A percentile compares a stretch with the other conserved stretches of the same genome.
These are phyloP conservation scores for Platysternon megacephalum DNA, from an alignment of 2,113 vertebrate genomes.

Conservation along the genomic window DNA sequence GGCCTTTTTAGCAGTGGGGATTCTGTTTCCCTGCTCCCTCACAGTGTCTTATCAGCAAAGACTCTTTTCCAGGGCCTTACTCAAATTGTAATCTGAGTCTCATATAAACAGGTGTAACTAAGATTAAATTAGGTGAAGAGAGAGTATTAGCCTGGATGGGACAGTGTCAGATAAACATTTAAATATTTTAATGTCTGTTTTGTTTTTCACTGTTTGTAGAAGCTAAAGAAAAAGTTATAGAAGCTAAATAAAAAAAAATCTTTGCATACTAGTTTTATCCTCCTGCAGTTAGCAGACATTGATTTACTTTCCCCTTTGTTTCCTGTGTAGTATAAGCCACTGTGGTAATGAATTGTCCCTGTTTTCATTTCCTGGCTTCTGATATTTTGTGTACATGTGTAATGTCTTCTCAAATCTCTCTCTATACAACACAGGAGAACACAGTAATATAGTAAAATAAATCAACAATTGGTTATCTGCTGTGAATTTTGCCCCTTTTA, in stretches of 20 bases:
- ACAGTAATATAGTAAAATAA: neutral
- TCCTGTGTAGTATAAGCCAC: neutral
- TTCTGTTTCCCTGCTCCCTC: neutral
- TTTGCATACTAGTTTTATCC: neutral
- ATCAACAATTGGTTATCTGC: neutral
- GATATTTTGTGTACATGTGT: too few species aligned
- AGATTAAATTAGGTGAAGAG: neutral
- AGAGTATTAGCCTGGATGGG: neutral
- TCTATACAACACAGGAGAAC: neutral
- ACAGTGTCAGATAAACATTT: neutral
- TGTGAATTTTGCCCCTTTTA: neutral
- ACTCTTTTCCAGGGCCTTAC: neutral
- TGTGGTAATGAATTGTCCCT: neutral
- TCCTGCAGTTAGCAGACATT: neutral
- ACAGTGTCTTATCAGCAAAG: neutral
- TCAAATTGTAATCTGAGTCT: neutral
- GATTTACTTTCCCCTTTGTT: neutral
- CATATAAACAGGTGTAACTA: neutral
- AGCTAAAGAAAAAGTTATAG: neutral
- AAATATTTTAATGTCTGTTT: neutral
- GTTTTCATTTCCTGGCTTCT: neutral
- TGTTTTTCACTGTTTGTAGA: neutral
- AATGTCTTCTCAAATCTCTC: neutral
- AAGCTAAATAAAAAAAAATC: neutral
- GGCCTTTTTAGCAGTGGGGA: fast-evolving